Evolutionary conservation across 2,888 invertebrate genomes (phyloP), one percentile per base, ranked within the genome.

Genomic region (Sminthurides aquaticus): DNA sequence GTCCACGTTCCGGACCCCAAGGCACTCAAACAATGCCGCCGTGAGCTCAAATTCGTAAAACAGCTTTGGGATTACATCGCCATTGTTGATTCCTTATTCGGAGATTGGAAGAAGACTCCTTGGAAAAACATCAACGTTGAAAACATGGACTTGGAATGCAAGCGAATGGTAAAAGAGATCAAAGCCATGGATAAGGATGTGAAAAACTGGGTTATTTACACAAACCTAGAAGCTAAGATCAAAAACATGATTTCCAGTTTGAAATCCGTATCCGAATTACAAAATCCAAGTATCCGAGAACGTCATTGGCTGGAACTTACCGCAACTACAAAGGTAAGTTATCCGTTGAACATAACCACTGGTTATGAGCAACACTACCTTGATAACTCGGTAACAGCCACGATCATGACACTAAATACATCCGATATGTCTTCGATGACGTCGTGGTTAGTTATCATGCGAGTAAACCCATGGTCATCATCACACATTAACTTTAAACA

Each of bases 121-220:
- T 97, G 97, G 97, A 85, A 91, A 64, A 91, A 94, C 78, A 94
- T 97, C 68, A 95, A 97, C 77, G 95, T 96, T 49, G 97, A 97
- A 80, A 94, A 95, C 76, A 96, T 97, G 95, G 97, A 97, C 77
- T 91, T 96, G 74, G 96, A 97, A 79, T 96, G 96, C 79, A 97
- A 97, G 78, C 93, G 95, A 78, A 97, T 97, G 79, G 91, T 95
- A 1, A 96, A 97, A 80, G 93, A 94, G 79, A 90, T 93, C 65
- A 83, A 91, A 76, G 84, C 90, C 61, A 79, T 97, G 75, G 96
- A 97, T 77, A 97, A 97, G 78, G 97, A 97, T 81, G 95, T 96
- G 91, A 84, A 95, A 75, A 82, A 85, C 72, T 97, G 96, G 97
- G 92, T 95, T 76, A 89, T 92, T 0, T 97, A 92, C 77, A 82